These are phyloP conservation scores for Numenius arquata DNA, from an alignment of 2,113 vertebrate species.

Conservation along the genomic window DNA sequence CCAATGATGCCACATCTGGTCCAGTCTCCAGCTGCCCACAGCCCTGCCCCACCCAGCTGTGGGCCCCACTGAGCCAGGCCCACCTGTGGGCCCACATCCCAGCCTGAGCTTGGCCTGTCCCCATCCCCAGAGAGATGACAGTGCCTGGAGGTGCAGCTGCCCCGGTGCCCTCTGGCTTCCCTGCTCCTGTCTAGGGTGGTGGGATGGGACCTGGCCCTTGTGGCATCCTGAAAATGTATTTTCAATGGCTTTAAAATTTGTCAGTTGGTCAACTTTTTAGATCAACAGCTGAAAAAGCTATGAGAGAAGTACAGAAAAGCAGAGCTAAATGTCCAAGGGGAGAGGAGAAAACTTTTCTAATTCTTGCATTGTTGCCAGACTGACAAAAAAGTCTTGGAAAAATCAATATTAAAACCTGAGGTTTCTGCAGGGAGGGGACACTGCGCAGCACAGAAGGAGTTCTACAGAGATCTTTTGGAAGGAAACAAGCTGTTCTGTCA, in stretches of 20 bases:
- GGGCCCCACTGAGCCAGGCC: not conserved
- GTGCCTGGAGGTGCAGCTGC: fast-evolving
- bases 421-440: not conserved
- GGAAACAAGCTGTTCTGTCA: not conserved
- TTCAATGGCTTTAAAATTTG: not conserved
- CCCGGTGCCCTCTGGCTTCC: fast-evolving
- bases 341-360: not conserved
- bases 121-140: not conserved
- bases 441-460: not conserved
- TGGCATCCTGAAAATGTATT: not conserved
- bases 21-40: not conserved
- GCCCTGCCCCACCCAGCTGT: fast-evolving
- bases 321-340: not conserved
- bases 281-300: not conserved
- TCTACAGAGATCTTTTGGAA: not conserved
- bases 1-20: not conserved
- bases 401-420: not conserved
- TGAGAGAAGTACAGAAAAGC: not conserved
- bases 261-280: not conserved
- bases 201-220: fast-evolving
- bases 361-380: not conserved
- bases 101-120: fast-evolving
- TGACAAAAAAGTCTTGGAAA: not conserved
- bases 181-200: not conserved
- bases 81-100: fast-evolving